Conservation (phyloP, 2,113 vertebrate genomes). For the Sterrhoptilus dennistouni region DNA sequence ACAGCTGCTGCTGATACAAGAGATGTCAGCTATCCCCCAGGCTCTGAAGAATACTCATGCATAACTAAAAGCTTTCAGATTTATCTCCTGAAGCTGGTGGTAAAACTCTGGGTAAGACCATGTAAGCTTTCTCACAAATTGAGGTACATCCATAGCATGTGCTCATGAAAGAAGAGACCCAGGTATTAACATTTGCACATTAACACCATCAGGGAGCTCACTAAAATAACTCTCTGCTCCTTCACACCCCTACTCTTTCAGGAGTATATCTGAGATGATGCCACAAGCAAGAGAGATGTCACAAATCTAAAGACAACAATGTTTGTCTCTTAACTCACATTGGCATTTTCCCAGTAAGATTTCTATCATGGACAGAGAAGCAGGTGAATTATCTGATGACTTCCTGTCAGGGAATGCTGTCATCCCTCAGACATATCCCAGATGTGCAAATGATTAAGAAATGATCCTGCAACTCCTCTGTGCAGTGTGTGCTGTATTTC, state of each 20-base stretch:
- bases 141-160: background rate
- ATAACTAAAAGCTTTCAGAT: background rate
- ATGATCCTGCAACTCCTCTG: background rate
- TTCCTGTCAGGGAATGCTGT: background rate
- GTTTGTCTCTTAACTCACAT: background rate
- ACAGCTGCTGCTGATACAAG: background rate
- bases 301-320: background rate
- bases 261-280: background rate
- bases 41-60: background rate
- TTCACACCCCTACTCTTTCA: background rate
- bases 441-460: background rate
- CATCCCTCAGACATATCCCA: background rate
- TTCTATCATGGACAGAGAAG: background rate
- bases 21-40: background rate
- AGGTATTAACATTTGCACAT: background rate
- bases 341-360: background rate
- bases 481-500: background rate
- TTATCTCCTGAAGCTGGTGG: background rate
- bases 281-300: background rate
- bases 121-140: background rate
- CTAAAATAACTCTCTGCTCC: background rate
- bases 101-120: background rate
- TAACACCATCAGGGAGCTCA: background rate
- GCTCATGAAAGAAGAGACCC: background rate
- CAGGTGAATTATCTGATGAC: background rate